phyloP scores from a whole-genome alignment of 23 tunicate genomes.

The Corella eumyota region DNA sequence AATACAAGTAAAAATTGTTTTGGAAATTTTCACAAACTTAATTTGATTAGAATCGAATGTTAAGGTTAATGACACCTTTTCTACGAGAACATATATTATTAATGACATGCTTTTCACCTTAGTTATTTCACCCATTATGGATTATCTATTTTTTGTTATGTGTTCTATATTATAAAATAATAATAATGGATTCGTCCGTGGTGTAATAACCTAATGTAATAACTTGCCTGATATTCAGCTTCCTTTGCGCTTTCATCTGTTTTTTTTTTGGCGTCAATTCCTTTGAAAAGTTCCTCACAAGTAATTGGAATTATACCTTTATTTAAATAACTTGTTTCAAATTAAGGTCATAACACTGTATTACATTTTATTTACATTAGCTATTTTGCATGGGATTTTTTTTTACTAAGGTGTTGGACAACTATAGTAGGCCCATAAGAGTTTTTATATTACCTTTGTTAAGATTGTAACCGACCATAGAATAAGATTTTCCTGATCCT shows the following conservation, averaged over 20 bases:
- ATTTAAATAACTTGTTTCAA: background rate
- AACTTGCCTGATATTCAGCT: conserved; percentile 90
- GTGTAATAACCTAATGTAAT: too few relatives aligned
- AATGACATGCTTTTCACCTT: too few relatives aligned
- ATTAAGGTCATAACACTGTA: background rate
- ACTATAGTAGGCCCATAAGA: background rate
- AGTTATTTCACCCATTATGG: too few relatives aligned
- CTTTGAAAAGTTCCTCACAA: conserved; percentile 80
- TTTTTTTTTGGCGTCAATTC: conserved; percentile 45
- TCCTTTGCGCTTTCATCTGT: conserved; percentile 43
- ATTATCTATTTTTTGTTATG: too few relatives aligned
- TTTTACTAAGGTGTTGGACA: background rate
- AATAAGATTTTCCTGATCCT: conserved; percentile 94
- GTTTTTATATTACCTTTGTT: conserved; percentile 53
- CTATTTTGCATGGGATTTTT: too few relatives aligned
- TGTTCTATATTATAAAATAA: too few relatives aligned
- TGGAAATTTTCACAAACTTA: too few relatives aligned
- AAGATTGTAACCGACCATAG: conserved; percentile 79
- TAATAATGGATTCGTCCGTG: too few relatives aligned
- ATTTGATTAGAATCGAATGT: too few relatives aligned
- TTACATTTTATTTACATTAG: background rate
- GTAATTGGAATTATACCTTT: conserved; percentile 76
- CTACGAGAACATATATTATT: too few relatives aligned
- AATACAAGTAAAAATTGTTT: too few relatives aligned
- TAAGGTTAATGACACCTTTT: too few relatives aligned